phyloP scores from a whole-genome alignment of 2,113 vertebrate genomes.

The Carassius gibelio region DNA sequence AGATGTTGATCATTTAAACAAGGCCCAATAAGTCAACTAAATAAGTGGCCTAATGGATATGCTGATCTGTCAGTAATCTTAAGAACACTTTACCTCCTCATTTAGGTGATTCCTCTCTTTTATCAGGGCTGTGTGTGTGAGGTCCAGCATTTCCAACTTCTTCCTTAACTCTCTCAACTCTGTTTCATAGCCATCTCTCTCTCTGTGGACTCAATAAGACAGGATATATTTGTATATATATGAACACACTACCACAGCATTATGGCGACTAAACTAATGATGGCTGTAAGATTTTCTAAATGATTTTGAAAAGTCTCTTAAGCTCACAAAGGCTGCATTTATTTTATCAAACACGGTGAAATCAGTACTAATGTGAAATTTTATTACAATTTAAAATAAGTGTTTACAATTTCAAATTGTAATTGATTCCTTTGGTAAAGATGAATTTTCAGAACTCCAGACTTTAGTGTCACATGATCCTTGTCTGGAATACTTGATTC shows the following conservation, averaged over 20 bases:
- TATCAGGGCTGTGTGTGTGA: slow-evolving; percentile 75
- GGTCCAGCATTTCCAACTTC: slow-evolving; percentile 82
- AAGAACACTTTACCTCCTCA: slow-evolving; percentile 82
- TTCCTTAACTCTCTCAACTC: slow-evolving; percentile 84
- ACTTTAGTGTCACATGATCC: background rate
- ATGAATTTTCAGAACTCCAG: no score
- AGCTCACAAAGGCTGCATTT: background rate
- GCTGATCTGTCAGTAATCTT: no score
- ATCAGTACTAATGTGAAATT: no score
- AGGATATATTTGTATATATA: background rate
- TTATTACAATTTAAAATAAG: no score
- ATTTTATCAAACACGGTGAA: background rate
- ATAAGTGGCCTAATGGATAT: background rate
- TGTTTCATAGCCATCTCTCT: slow-evolving; percentile 85
- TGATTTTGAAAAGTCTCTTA: background rate
- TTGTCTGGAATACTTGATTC: background rate
- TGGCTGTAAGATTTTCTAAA: no score
- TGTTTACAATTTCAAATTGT: no score
- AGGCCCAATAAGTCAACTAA: background rate
- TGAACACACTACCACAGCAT: background rate
- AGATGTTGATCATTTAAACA: background rate
- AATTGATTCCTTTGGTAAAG: no score
- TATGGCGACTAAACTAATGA: no score
- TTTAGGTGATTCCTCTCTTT: slow-evolving; percentile 86
- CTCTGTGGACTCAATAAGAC: slow-evolving; percentile 70